Evolutionary conservation across 2,797 vertebrate species (phyloP).

Genomic region (Threskiornis aethiopicus): DNA sequence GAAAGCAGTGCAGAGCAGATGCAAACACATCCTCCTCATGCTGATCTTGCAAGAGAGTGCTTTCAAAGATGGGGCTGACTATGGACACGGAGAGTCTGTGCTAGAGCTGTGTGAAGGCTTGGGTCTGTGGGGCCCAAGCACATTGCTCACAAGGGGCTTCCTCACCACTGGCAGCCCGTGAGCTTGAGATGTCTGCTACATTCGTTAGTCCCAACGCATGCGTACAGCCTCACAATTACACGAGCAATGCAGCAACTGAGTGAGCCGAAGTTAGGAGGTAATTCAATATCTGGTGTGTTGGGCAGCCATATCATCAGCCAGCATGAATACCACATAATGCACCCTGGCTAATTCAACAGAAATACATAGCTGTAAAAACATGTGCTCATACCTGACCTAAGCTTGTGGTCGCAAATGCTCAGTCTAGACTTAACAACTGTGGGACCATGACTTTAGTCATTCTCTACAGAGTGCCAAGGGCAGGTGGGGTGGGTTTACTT

Average conservation of each 20-base stretch:
- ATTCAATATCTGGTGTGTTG: accelerated
- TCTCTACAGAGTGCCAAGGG: not conserved
- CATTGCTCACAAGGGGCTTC: accelerated
- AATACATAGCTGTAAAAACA: not conserved
- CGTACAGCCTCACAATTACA: not conserved
- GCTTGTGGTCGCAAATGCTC: not conserved
- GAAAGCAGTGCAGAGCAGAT: not conserved
- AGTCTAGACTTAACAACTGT: not conserved
- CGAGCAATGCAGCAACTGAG: accelerated
- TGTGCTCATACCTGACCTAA: not conserved
- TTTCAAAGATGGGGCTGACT: not conserved
- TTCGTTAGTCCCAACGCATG: accelerated
- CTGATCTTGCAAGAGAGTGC: not conserved
- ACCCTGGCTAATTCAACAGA: not conserved
- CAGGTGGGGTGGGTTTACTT: not conserved
- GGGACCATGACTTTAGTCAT: not conserved
- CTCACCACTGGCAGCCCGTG: accelerated
- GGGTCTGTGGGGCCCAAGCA: accelerated
- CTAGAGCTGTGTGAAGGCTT: not conserved
- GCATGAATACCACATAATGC: not conserved
- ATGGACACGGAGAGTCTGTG: not conserved
- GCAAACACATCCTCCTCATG: not conserved
- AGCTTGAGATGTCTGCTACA: not conserved
- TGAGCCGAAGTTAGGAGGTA: not conserved
- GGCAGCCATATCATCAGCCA: not conserved